Evolutionary conservation across 2,797 vertebrate genomes (phyloP), one percentile per base, ranked within the genome.

Genomic region (Threskiornis aethiopicus): DNA sequence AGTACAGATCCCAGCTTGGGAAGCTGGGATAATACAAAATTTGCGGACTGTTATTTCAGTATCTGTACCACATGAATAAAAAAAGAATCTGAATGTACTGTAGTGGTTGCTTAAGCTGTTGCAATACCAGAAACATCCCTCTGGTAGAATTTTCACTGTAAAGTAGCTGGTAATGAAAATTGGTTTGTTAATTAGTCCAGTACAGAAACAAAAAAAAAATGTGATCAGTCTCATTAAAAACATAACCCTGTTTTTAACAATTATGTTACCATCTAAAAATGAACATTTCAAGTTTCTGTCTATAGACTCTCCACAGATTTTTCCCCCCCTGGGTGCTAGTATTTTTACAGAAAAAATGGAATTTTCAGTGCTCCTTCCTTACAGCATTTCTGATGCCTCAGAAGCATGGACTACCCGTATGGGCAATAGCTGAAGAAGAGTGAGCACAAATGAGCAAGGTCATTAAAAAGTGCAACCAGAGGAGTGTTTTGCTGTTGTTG

Each of bases 401-500:
- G 47, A 39, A 52, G 10, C 44, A 7, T 28, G 39, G 35, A 29
- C 33, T 83, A 44, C 11, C 11, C 41, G 2, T 44, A 31, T 35
- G 71, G 24, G 25, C 49, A 59, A 16, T 12, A 69, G 41, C 49
- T 92, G 47, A 70, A 73, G 44, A 97, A 97, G 84, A 87, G 71
- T n/a, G 57, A 91, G 66, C 55, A 31, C 52, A 84, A 55, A 25
- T 86, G 73, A 92, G 75, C 84, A 95, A 98, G 97, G 96, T 98
- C 98, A 97, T 95, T 95, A 87, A 95, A 96, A 97, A 64, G 95
- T 95, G 72, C 82, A 86, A 96, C 76, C 78, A 89, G 93, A 96
- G 54, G 75, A 96, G 86, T 84, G 71, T 70, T 94, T 96, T 91
- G 64, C 94, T 96, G 97, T 83, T 97, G 98, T 96, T 97, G 97